phyloP scores from a whole-genome alignment of 2,888 invertebrate genomes.

The Acanthococcus lagerstroemiae region DNA sequence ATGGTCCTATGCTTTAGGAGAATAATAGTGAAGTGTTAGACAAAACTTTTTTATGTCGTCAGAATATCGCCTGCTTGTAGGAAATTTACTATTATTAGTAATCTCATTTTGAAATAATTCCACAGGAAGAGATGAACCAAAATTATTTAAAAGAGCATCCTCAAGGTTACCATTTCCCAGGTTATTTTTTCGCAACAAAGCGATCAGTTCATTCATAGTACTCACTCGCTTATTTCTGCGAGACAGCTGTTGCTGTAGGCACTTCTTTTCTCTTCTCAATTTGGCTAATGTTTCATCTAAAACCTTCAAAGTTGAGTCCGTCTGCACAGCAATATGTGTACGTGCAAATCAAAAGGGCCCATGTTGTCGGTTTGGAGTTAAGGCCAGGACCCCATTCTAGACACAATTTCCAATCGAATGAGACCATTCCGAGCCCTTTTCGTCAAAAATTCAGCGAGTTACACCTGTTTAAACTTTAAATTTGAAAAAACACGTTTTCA shows the following conservation, averaged over 20 bases:
- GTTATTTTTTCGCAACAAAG: background rate
- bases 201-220: background rate
- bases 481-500: too few relatives aligned
- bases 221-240: slow-evolving; percentile 2
- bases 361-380: too few relatives aligned
- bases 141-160: slow-evolving; percentile 2
- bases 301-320: background rate
- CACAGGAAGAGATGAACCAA: background rate
- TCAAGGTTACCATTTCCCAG: background rate
- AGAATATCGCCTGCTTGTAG: background rate
- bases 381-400: too few relatives aligned
- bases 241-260: background rate
- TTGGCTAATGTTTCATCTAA: background rate
- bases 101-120: slow-evolving; percentile 5
- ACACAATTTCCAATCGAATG: too few relatives aligned
- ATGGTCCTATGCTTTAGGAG: background rate
- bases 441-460: too few relatives aligned
- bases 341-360: too few relatives aligned
- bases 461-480: too few relatives aligned
- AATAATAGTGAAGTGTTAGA: background rate
- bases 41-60: background rate
- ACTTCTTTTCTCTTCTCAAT: background rate
- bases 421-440: too few relatives aligned
- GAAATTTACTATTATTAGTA: background rate
- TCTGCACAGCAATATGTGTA: background rate